These are phyloP conservation scores for Orthosia gracilis DNA, from an alignment of 2,888 invertebrate genomes.

Conservation along the genomic window DNA sequence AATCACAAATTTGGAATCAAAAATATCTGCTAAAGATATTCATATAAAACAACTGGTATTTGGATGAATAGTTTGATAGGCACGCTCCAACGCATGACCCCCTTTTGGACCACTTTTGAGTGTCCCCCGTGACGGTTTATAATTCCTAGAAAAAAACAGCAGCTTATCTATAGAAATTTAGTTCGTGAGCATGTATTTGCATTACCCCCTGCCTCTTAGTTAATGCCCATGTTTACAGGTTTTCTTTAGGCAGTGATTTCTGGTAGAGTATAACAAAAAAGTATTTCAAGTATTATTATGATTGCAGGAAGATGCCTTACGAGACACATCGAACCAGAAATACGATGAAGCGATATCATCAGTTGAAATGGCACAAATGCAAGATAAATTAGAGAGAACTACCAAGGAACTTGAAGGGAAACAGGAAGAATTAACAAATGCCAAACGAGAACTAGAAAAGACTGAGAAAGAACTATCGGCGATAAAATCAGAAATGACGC, in stretches of 20 bases:
- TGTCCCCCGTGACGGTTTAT: slow-evolving; percentile 10
- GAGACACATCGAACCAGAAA: slow-evolving; percentile 87
- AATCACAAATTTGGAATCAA: slow-evolving; percentile 91
- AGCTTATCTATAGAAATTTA: slow-evolving; percentile 33
- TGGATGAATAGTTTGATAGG: slow-evolving; percentile 50
- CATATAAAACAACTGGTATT: slow-evolving; percentile 92
- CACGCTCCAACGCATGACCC: slow-evolving; percentile 66
- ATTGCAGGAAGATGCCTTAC: slow-evolving; percentile 84
- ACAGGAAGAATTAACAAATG: slow-evolving; percentile 78
- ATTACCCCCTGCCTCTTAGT: slow-evolving; percentile 15
- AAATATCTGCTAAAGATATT: slow-evolving; percentile 91
- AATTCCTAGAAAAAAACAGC: slow-evolving; percentile 4
- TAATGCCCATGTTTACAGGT: neutral
- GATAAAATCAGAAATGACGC: slow-evolving; percentile 83
- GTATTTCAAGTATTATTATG: slow-evolving; percentile 25
- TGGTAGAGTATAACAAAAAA: neutral
- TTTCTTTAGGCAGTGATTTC: neutral
- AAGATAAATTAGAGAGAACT: slow-evolving; percentile 84
- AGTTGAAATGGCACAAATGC: slow-evolving; percentile 88
- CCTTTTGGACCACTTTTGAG: slow-evolving; percentile 27
- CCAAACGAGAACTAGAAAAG: slow-evolving; percentile 82
- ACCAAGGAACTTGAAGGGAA: slow-evolving; percentile 82
- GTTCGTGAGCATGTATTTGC: slow-evolving; percentile 44
- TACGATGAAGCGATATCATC: slow-evolving; percentile 88
- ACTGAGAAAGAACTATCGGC: slow-evolving; percentile 87